phyloP scores from a whole-genome alignment of 2,797 vertebrate genomes.

The Gallinago nigripennis region DNA sequence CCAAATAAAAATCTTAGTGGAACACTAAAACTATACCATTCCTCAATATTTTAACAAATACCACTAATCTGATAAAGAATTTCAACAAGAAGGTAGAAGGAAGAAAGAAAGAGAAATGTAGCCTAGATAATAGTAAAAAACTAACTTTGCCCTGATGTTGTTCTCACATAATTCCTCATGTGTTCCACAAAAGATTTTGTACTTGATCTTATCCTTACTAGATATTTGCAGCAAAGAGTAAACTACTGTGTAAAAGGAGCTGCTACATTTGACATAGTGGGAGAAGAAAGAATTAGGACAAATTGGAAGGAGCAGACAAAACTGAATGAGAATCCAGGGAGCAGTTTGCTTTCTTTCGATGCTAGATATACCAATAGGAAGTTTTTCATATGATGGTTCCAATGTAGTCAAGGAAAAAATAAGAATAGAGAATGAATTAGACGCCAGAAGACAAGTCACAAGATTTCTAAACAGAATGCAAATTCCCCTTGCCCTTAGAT shows the following conservation, averaged over 20 bases:
- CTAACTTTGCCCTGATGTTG: not conserved
- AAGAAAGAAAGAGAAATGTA: not conserved
- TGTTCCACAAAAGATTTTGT: not conserved
- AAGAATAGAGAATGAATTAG: not conserved
- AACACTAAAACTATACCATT: not conserved
- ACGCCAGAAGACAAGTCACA: not conserved
- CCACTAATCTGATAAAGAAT: not conserved
- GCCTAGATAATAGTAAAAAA: not conserved
- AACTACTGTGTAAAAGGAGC: not conserved
- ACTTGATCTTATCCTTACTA: not conserved
- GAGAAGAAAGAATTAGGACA: not conserved
- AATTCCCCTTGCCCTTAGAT: not conserved
- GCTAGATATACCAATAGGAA: not conserved
- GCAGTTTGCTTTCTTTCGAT: not conserved
- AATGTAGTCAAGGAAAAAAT: not conserved
- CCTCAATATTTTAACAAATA: not conserved
- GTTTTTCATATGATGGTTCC: not conserved
- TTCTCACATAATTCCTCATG: not conserved
- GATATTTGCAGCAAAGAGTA: not conserved
- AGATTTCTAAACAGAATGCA: not conserved
- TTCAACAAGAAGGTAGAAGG: not conserved
- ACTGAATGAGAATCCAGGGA: not conserved
- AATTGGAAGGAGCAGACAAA: not conserved
- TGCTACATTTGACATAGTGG: not conserved
- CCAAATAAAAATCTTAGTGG: not conserved